Evolutionary conservation across 2,797 vertebrate species (phyloP), one percentile per base, ranked within the genome.

Genomic region (Chloroceryle inda): DNA sequence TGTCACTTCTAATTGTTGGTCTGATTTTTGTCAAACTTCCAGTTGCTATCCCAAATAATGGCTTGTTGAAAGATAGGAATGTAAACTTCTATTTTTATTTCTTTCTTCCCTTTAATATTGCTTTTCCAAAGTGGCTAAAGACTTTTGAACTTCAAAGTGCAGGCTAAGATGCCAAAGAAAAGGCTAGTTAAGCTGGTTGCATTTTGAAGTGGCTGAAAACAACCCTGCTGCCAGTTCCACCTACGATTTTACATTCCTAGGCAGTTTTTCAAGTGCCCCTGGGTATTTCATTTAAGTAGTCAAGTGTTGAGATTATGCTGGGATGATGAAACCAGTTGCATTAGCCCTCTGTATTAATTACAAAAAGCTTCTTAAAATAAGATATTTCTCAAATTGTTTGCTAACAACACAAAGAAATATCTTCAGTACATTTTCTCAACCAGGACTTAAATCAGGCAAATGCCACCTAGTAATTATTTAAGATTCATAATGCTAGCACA

Each of bases 251-350:
- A 64, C 66, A 56, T 92, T 85, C 77, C 47, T 75, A 82, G 62
- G 85, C 90, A 82, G 55, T 40, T 86, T 93, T 93, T 95, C 84
- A 96, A 80, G 68, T 1, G 11, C 89, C 86, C 42, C 33, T 0
- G 5, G 94, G 63, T 67, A 72, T 95, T 95, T 61, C 4, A 6
- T 83, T 87, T 68, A 69, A 37, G 64, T 13, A 33, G 9, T 59
- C 19, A 42, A 50, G 71, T 59, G 31, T 76, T 82, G 67, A 93
- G 86, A 45, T 89, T 77, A 66, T 86, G 18, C 82, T 85, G 66
- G 35, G 44, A 19, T 90, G 88, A 27, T 52, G 86, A 94, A 96
- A 93, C 76, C 47, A 82, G 1, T 87, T 92, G 61, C 49, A 24
- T 69, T 63, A 85, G 5, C 66, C 26, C 19, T 42, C 56, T 4